phyloP scores from a whole-genome alignment of 2,113 vertebrate species.

The Actinemys pallida region DNA sequence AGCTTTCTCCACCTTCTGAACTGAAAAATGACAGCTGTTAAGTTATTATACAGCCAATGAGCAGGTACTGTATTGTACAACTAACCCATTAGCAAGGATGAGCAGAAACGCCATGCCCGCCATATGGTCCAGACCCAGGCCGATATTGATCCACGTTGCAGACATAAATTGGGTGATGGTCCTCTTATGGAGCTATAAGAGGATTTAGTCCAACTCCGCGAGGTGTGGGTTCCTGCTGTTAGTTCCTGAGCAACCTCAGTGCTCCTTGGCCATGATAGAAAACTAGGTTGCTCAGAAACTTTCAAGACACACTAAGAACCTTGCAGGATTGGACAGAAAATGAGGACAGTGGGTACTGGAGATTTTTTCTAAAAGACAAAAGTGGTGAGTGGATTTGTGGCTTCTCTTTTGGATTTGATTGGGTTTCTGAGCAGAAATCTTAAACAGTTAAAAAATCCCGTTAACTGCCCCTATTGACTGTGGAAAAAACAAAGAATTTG shows the following conservation, averaged over 20 bases:
- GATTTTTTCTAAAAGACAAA: background rate
- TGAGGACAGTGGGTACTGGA: background rate
- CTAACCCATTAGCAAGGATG: background rate
- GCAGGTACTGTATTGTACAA: background rate
- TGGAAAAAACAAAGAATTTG: background rate
- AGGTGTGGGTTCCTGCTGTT: background rate
- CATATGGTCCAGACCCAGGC: background rate
- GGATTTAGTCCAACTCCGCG: background rate
- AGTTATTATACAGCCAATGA: background rate
- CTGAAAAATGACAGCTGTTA: background rate
- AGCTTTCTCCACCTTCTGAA: background rate
- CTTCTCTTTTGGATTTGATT: background rate
- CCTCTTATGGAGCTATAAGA: background rate
- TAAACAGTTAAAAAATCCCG: background rate
- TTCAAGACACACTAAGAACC: background rate
- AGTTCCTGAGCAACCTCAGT: background rate
- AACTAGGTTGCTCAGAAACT: background rate
- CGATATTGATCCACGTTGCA: fast-evolving
- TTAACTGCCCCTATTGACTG: too few species aligned
- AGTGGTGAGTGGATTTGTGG: too few species aligned
- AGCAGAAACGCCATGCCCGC: background rate
- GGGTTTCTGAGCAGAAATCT: too few species aligned
- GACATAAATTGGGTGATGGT: fast-evolving
- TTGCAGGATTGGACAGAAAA: background rate
- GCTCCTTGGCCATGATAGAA: background rate